Evolutionary conservation across 2,888 invertebrate species (phyloP), one percentile per base, ranked within the genome.

Genomic region (Macroteleia sp.): DNA sequence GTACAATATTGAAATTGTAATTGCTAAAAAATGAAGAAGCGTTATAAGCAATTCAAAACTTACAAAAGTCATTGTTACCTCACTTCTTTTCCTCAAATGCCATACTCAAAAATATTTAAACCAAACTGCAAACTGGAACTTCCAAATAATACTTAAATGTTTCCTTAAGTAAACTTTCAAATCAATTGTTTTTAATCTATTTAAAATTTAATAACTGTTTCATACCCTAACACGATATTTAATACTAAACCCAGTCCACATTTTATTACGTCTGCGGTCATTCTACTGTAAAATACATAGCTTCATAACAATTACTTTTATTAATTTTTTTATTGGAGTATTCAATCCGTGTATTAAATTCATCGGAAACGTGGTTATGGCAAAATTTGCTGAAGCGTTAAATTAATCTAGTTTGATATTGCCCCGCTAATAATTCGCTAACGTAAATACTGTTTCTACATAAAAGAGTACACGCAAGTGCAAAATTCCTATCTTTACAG

Each of bases 331-430:
- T 50, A 64, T 34, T 32, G 56, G 19, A 50, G 54, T 57, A 64
- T 57, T 57, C 62, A 62, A 54, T 54, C 48, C 52, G 19, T 41
- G 34, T 59, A 74, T 66, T 50, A 50, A 74, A 74, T 66, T 74
- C 28, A 52, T 66, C 44, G 56, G 44, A 64, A 66, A 44, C 41
- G 50, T 52, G 36, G 39, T 17, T 22, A 52, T 48, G 44, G 36
- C 12, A 19, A 48, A 66, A 74, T 59, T 36, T 30, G 42, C 2
- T 14, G 52, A 12, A 59, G 73, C 66, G 52, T 64, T 74, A 74
- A 74, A 74, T 74, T 64, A 74, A 74, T 66, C 73, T 50, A 74
- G 59, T 66, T 61, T 74, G 74, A 66, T 66, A 59, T 66, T 22
- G 66, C 46, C 5, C 25, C 19, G 28, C 54, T 74, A 59, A 74